A percentile compares a stretch with the other conserved stretches of the same genome.
These are phyloP conservation scores for Protula sp. DNA, from an alignment of 2,888 invertebrate species.

Conservation along the genomic window DNA sequence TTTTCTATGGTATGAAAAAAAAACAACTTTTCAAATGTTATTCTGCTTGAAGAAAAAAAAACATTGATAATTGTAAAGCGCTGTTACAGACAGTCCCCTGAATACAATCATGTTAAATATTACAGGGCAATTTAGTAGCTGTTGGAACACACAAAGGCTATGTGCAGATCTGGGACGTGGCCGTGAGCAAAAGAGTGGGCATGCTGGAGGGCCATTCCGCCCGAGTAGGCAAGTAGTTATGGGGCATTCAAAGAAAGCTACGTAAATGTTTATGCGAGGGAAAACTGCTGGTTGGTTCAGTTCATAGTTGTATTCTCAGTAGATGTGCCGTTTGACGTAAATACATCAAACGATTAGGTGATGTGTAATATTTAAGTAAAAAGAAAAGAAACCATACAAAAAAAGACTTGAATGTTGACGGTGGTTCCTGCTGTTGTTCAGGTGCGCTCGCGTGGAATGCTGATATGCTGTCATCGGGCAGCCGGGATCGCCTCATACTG, in stretches of 20 bases:
- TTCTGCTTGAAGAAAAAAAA: too few species aligned
- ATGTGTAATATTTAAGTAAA: too few species aligned
- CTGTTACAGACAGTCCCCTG: too few species aligned
- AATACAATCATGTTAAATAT: too few species aligned
- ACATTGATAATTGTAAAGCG: too few species aligned
- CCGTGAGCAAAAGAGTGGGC: conserved; percentile 85
- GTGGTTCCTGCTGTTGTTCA: conserved; percentile 23
- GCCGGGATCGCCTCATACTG: conserved; percentile 85
- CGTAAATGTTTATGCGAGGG: background rate
- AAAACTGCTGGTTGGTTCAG: background rate
- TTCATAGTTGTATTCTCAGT: background rate
- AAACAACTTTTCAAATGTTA: too few species aligned
- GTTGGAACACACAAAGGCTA: conserved; percentile 97
- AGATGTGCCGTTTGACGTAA: too few species aligned
- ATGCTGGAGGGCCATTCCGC: conserved; percentile 88
- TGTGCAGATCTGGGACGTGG: conserved; percentile 95
- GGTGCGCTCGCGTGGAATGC: conserved; percentile 96
- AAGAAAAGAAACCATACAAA: too few species aligned
- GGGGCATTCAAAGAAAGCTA: too few species aligned
- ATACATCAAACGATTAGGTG: too few species aligned
- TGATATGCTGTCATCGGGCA: conserved; percentile 92
- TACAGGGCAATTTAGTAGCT: conserved; percentile 83
- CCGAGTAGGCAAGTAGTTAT: conserved; percentile 53
- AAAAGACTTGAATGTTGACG: too few species aligned
- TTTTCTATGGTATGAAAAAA: too few species aligned